Base-by-base conservation (phyloP, 2,888 invertebrate species). In the Xestia sexstrigata region DNA sequence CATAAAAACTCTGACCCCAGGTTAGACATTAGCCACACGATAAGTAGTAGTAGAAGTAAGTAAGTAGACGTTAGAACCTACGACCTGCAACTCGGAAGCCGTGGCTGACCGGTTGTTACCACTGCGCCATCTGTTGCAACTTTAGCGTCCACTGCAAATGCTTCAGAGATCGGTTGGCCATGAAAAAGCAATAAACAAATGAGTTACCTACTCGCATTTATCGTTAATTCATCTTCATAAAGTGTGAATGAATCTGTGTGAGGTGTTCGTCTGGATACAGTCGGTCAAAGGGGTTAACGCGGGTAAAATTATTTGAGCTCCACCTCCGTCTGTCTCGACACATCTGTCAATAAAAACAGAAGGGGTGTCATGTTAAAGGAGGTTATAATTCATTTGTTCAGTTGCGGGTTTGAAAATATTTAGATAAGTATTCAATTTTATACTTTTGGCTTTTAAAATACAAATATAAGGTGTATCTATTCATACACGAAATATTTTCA, bases 261-360 rank as follows among this genome's bases (percentile, higher is more conserved):
- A 81, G 23, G 62, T 55, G 76, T 63, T 62, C 39, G 76, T 70
- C 62, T 68, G 42, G 60, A 49, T 52, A 42, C 9, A 66, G 0
- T 26, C 11, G 55, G 52, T 62, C 70, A 55, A 80, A 80, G 42
- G 17, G 42, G n/a, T 55, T 73, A 67, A 47, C 13, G 8, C 1
- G 8, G 42, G 30, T 58, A 11, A 66, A 35, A 15, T 17, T 39
- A 11, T 23, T 35, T 35, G 11, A 63, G 70, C 42, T 17, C 20
- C 35, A 60, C 58, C 79, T 67, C 11, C 26, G 30, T 67, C 79
- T 62, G 30, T 39, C 47, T 42, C 47, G 67, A 81, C 67, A 76
- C 60, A 39, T 62, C 69, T 81, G 76, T 76, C 76, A 76, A 76
- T 62, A 42, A 42, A 58, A 47, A 68, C 30, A 49, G 42, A 42